A percentile compares a stretch with the other conserved stretches of the same genome.
Conservation (phyloP, 2,888 invertebrate genomes). For the Trissolcus japonicus region DNA sequence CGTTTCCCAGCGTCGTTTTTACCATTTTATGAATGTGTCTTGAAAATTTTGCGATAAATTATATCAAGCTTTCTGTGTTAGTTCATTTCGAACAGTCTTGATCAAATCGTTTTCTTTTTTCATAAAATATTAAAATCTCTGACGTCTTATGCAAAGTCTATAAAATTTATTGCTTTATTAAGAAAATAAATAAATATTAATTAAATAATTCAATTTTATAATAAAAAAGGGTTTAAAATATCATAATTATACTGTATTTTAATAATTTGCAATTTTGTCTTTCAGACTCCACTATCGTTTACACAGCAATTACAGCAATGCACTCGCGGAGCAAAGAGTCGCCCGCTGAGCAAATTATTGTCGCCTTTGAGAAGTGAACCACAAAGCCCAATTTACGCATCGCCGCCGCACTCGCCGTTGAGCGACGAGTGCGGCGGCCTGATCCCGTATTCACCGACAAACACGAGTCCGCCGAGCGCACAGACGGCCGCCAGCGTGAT, state of each 20-base stretch:
- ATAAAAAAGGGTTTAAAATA: no score
- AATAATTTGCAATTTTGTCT: conserved; percentile 14
- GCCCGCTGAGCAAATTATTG: conserved; percentile 81
- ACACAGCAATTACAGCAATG: conserved; percentile 94
- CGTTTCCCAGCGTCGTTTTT: no score
- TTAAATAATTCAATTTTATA: neutral
- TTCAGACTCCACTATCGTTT: conserved; percentile 86
- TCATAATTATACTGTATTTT: neutral
- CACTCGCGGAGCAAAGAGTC: conserved; percentile 82
- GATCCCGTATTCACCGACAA: conserved; percentile 75
- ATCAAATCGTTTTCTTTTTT: no score
- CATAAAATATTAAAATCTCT: no score
- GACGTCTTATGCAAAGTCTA: no score
- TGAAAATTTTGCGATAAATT: no score
- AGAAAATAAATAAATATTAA: neutral
- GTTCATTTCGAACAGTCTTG: no score
- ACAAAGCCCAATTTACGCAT: conserved; percentile 86
- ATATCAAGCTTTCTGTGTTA: no score
- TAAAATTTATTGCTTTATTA: no score
- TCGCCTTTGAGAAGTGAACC: conserved; percentile 82
- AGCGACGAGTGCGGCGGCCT: conserved; percentile 78
- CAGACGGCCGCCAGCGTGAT: conserved; percentile 74
- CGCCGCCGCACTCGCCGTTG: conserved; percentile 85
- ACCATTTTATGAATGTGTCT: no score
- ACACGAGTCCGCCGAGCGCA: conserved; percentile 73